phyloP scores from a whole-genome alignment of 2,113 vertebrate species.

The Danio rerio region DNA sequence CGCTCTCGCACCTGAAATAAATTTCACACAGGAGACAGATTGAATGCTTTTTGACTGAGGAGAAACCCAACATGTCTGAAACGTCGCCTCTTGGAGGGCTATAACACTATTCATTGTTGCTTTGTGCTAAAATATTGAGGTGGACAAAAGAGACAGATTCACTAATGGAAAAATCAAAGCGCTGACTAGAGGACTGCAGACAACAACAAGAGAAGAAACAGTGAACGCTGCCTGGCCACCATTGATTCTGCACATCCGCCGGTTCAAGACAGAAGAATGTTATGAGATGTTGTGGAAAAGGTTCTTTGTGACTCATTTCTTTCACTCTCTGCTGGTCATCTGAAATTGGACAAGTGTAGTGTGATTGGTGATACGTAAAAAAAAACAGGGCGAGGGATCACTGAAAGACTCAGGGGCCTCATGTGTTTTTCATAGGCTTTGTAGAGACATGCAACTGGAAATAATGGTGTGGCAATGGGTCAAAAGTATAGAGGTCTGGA shows the following conservation, averaged over 20 bases:
- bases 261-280: slow-evolving; percentile 35
- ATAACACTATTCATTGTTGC: neutral
- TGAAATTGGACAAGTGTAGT: neutral
- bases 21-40: neutral
- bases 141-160: slow-evolving; percentile 19
- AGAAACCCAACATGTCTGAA: neutral
- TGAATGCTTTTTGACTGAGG: neutral
- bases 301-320: slow-evolving; percentile 4
- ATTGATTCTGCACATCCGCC: slow-evolving; percentile 23
- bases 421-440: neutral
- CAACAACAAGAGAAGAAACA: neutral
- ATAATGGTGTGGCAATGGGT: neutral
- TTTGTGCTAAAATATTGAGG: slow-evolving; percentile 2
- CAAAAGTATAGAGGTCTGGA: neutral
- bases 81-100: neutral
- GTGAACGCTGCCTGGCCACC: neutral
- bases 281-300: slow-evolving; percentile 9
- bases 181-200: neutral
- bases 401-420: neutral
- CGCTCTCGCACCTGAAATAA: neutral
- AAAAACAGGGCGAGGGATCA: slow-evolving; percentile 7
- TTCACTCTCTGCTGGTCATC: neutral
- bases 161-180: slow-evolving; percentile 36
- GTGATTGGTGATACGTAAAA: neutral
- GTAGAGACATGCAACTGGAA: neutral